Evolutionary conservation across 2,797 vertebrate genomes (phyloP), one percentile per base, ranked within the genome.

Genomic region (Antrozous pallidus): DNA sequence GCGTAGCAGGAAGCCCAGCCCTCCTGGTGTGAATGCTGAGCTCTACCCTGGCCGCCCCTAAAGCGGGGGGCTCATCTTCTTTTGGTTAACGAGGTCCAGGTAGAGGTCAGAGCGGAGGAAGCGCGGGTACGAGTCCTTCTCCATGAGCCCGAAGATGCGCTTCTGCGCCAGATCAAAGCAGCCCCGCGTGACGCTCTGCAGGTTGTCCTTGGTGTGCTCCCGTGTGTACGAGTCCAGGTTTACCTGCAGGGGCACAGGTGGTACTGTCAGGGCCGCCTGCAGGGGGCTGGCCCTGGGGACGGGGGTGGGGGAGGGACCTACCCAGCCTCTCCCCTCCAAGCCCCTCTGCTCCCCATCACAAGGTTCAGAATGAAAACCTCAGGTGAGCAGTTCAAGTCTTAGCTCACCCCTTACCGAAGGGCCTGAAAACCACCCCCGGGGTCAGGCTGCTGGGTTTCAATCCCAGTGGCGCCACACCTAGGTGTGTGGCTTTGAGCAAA

Each of bases 61-160:
- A 80, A 99, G 99, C 0, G 98, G 98, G 96, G 99, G 98, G 97
- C 98, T 99, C 97, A 98, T 97, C 97, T 99, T 99, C 98, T 99
- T 99, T 98, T 99, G 99, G 98, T 99, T 99, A 97, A 99, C 98
- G 98, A 99, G 98, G 98, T 99, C 99, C 98, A 99, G 97, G 98
- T 99, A 99, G 93, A 99, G 98, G 98, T 99, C 99, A 6, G 99
- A 99, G 97, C 99, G 99, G 87, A 99, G 98, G 98, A 99, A 99
- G 88, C 99, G 99, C 6, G 99, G 99, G 90, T 99, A 99, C 0
- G 99, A 99, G 99, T 99, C 99, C 97, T 99, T 99, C 98, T 99
- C 99, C 99, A 99, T 99, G 89, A 99, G 98, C 94, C 99, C 99
- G 0, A 99, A 99, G 98, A 99, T 99, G 98, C 99, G 98, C 97